Evolutionary conservation across 2,797 vertebrate species (phyloP).

Genomic region (Pristis pectinata): DNA sequence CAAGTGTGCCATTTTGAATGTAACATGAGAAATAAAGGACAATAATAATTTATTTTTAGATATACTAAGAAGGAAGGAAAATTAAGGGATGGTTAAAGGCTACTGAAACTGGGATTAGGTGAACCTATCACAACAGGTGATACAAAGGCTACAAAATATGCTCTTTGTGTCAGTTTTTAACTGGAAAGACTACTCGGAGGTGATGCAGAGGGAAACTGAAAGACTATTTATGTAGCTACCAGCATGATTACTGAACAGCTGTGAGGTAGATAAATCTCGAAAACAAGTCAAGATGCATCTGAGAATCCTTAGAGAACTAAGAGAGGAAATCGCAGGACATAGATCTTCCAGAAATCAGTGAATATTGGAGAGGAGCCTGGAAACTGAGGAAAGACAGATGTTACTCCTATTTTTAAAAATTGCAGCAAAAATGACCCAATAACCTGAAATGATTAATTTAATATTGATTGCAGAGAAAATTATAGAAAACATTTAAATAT

Average conservation of each 20-base stretch:
- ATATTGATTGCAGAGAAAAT: not conserved
- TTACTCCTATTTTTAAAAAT: not conserved
- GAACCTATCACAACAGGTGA: not conserved
- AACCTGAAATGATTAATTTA: not conserved
- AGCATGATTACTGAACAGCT: not conserved
- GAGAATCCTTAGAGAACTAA: no score
- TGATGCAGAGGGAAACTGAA: not conserved
- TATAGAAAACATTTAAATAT: not conserved
- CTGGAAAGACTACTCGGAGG: not conserved
- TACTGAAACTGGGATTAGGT: not conserved
- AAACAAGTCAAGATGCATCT: not conserved
- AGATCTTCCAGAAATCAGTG: not conserved
- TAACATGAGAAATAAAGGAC: not conserved
- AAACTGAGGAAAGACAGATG: not conserved
- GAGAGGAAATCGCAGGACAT: not conserved
- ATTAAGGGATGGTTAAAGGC: no score
- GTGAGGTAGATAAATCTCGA: not conserved
- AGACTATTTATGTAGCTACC: not conserved
- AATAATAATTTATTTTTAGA: not conserved
- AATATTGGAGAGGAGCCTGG: not conserved
- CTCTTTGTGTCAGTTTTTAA: not conserved
- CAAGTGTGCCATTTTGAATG: not conserved
- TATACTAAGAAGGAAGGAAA: not conserved
- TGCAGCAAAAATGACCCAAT: not conserved
- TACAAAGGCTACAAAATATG: not conserved